phyloP scores from a whole-genome alignment of 2,113 vertebrate genomes.

The Eulemur rufifrons region DNA sequence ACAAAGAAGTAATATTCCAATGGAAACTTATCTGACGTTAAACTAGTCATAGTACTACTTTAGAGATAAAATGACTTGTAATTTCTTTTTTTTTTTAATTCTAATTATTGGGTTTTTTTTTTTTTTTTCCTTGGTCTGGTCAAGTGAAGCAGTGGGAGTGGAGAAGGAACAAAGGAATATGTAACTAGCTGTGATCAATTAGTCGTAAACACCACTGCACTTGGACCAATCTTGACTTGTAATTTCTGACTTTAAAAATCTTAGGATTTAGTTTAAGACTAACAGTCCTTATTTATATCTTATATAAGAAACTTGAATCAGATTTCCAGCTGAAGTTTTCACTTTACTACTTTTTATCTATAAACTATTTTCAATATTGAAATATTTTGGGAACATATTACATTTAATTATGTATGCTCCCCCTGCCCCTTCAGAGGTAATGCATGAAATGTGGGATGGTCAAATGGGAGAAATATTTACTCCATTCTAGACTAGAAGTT shows the following conservation, averaged over 20 bases:
- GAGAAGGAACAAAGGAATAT: no score
- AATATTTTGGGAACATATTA: neutral
- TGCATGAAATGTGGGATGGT: neutral
- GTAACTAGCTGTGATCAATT: no score
- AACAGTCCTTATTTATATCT: neutral
- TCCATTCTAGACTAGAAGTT: constrained; percentile 24
- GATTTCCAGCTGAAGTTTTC: neutral
- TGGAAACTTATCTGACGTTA: neutral
- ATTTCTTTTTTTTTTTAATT: neutral
- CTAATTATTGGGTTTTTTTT: no score
- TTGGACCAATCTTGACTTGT: neutral
- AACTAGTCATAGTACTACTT: neutral
- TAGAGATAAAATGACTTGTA: neutral
- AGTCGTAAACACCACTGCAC: no score
- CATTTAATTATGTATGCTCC: neutral
- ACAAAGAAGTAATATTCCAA: neutral
- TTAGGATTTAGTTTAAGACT: neutral
- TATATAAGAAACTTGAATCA: neutral
- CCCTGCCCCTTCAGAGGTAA: neutral
- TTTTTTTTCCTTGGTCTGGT: no score
- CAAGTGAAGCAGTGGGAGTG: no score
- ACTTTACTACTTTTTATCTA: neutral
- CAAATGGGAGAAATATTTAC: neutral
- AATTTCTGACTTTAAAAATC: constrained; percentile 36
- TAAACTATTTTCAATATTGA: constrained; percentile 7